A percentile compares a stretch with the other conserved stretches of the same genome.
phyloP scores from a whole-genome alignment of 2,797 vertebrate genomes.

The Limosa lapponica region DNA sequence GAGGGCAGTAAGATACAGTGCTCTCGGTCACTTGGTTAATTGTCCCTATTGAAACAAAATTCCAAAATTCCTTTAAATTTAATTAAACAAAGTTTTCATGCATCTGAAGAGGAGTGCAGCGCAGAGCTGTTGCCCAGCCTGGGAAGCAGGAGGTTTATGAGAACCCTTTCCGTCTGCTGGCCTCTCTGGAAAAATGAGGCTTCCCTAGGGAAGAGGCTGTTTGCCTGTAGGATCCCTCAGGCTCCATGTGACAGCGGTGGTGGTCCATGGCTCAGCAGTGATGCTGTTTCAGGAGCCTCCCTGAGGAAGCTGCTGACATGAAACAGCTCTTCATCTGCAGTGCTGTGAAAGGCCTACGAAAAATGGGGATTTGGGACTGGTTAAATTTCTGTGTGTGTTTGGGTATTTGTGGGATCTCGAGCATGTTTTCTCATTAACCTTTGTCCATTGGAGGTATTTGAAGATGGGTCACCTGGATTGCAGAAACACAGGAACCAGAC shows the following conservation, averaged over 20 bases:
- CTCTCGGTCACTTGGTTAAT: neutral
- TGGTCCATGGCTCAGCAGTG: neutral
- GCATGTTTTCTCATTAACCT: neutral
- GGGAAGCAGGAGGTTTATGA: neutral
- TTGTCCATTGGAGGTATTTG: neutral
- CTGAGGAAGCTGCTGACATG: neutral
- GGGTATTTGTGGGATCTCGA: neutral
- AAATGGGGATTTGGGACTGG: neutral
- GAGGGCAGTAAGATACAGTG: neutral
- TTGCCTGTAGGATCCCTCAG: neutral
- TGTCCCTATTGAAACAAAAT: neutral
- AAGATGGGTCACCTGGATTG: neutral
- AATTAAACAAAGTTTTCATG: neutral
- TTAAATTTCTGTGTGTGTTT: neutral
- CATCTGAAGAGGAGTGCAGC: neutral
- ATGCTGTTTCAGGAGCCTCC: neutral
- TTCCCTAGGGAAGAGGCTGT: neutral
- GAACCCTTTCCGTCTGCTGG: neutral
- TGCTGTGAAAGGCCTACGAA: neutral
- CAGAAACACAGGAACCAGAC: neutral
- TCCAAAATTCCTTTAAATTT: neutral
- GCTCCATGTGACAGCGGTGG: rapidly evolving
- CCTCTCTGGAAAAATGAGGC: neutral
- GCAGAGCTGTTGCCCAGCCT: neutral
- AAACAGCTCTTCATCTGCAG: neutral